These are phyloP conservation scores for Orycteropus afer DNA, from an alignment of 2,113 vertebrate genomes.

Conservation along the genomic window DNA sequence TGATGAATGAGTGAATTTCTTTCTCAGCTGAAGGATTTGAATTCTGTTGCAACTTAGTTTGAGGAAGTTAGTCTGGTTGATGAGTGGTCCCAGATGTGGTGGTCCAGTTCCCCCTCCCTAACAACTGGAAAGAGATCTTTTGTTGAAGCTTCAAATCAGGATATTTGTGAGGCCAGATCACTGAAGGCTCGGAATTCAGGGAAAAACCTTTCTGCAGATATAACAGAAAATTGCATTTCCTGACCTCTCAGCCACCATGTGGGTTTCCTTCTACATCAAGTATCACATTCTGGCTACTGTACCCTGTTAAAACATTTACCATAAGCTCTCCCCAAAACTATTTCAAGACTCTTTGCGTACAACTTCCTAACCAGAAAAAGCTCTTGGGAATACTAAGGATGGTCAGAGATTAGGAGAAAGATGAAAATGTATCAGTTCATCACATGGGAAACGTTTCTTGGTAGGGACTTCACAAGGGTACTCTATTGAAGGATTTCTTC, in stretches of 20 bases:
- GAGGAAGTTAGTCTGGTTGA: neutral
- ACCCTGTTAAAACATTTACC: conserved; percentile 45
- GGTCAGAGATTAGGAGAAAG: neutral
- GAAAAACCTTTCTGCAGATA: neutral
- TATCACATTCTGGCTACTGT: conserved; percentile 50
- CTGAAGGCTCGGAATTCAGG: neutral
- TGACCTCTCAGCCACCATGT: conserved; percentile 37
- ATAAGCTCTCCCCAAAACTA: neutral
- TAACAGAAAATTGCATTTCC: conserved; percentile 48
- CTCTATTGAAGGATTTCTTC: neutral
- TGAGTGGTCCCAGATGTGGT: neutral
- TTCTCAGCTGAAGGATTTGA: neutral
- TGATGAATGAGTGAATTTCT: neutral
- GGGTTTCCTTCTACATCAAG: neutral
- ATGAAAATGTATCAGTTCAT: neutral
- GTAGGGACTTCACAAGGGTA: neutral
- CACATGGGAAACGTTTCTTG: neutral
- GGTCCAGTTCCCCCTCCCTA: neutral
- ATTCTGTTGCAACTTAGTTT: neutral
- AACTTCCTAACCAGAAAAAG: conserved; percentile 33
- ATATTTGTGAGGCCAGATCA: neutral
- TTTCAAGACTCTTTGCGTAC: conserved; percentile 8
- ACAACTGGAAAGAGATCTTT: neutral
- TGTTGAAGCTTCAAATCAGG: neutral
- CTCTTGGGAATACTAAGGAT: neutral